Base-by-base conservation (phyloP, 2,888 invertebrate species). In the Dione vanillae region DNA sequence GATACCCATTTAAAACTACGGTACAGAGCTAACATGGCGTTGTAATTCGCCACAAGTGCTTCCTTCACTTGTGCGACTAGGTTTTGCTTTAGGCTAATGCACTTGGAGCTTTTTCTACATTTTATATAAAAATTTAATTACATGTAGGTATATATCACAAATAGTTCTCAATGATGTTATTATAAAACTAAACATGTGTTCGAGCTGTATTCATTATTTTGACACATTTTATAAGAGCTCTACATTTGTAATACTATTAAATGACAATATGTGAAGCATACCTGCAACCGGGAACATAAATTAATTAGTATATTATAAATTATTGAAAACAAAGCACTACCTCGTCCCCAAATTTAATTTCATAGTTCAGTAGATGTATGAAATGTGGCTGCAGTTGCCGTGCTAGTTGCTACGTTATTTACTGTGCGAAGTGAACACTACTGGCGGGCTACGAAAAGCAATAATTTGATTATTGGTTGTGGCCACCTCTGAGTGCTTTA, bases 301-400 rank as follows among this genome's bases (percentile, higher is more conserved):
- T 78, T 78, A 79, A 79, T 79, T 75, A 77, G 76, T 78, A 78
- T 75, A 77, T 76, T 85, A 86, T 87, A 85, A 75, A 72, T 74
- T 69, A 70, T 67, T 70, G 71, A 74, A 74, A 71, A 79, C 76
- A 78, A 77, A 77, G 82, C 82, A 80, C 86, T 82, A 81, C 83
- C 83, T 85, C 89, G 86, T 85, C 83, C 82, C 80, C 85, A 86
- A 89, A 90, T 90, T 90, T 86, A 90, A 90, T 90, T 87, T 88
- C 83, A 84, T 83, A 84, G 84, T 85, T 81, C 78, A 78, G 79
- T 82, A 82, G 84, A 85, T 82, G 83, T 76, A 85, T 78, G 82
- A 81, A 85, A 83, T 80, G 73, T 76, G 79, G 75, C 70, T 73
- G 75, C 68, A 75, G 70, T 69, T 70, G 72, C 74, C 72, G 73